Evolutionary conservation across 2,888 invertebrate species (phyloP), one percentile per base, ranked within the genome.

Genomic region (Pristionchus entomophagus): DNA sequence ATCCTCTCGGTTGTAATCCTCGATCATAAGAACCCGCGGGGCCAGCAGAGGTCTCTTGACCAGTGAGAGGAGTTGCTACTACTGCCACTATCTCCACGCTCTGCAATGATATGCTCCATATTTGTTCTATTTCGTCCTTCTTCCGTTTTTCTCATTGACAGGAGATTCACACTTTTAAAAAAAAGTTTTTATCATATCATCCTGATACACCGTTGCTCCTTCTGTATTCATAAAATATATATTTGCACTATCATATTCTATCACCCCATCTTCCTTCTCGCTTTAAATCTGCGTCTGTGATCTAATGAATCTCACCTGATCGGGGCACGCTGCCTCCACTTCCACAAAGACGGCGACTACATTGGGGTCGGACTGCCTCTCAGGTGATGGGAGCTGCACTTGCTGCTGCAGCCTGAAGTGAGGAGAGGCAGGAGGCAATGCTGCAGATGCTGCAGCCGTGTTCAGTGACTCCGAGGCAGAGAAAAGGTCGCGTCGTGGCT

Each of bases 291-390:
- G n/a, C n/a, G n/a, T n/a, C n/a, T n/a, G n/a, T n/a, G 45, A 45
- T 59, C 6, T 8, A 22, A 59, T 5, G 6, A 5, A 22, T 59
- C n/a, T 26, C 26, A 78, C 77, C 73, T 91, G 91, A 88, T 91
- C 90, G 0, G 91, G 91, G 78, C 91, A 91, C 45, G 86, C 88
- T 0, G 91, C 91, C 73, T 90, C 91, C 14, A 91, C 91, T 81
- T 91, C 91, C 6, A 91, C 89, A 29, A 91, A 91, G 12, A 91
- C 91, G 8, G 89, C 91, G 14, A 89, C 89, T 10, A 91, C 90
- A 41, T 89, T 87, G 17, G 87, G 86, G 41, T 91, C 90, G 17
- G 86, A n/a, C 14, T 82, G 45, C 32, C 78, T 49, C 78, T 73
- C 73, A 3, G 78, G 78, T 14, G 78, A 80, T 32, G 14, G 51